Percentiles rank a stretch among this genome's conserved stretches.
phyloP scores from a whole-genome alignment of 53 echinoderm and acorn worm species.

The Stichopus horrens region DNA sequence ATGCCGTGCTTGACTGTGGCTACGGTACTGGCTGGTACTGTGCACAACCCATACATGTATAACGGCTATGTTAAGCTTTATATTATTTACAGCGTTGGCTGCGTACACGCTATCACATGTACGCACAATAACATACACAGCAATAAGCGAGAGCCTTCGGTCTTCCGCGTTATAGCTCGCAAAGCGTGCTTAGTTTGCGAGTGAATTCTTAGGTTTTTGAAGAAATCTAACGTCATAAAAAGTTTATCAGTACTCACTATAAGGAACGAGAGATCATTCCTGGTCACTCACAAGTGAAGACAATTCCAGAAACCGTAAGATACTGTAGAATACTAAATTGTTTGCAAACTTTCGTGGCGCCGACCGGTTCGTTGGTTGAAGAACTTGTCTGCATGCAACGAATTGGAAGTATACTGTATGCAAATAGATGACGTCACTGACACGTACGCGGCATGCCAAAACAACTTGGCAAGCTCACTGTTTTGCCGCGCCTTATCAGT shows the following conservation, averaged over 20 bases:
- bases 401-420: background rate
- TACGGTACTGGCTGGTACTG: too few relatives aligned
- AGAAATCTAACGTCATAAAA: background rate
- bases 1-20: background rate
- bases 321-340: background rate
- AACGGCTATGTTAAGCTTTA: background rate
- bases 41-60: background rate
- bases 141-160: background rate
- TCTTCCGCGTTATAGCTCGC: background rate
- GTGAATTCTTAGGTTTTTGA: background rate
- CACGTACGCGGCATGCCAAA: background rate
- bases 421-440: background rate
- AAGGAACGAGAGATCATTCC: background rate
- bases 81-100: constrained; percentile 15
- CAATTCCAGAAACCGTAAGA: background rate
- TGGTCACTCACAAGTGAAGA: background rate
- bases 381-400: background rate
- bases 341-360: constrained; percentile 26
- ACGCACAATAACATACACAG: constrained; percentile 11
- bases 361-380: background rate
- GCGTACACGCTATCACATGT: constrained; percentile 24
- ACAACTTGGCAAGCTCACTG: background rate
- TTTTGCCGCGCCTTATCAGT: background rate
- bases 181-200: constrained; percentile 31
- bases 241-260: background rate